Base-by-base conservation (phyloP, 2,888 invertebrate genomes). In the Lacanobia wlatinum region DNA sequence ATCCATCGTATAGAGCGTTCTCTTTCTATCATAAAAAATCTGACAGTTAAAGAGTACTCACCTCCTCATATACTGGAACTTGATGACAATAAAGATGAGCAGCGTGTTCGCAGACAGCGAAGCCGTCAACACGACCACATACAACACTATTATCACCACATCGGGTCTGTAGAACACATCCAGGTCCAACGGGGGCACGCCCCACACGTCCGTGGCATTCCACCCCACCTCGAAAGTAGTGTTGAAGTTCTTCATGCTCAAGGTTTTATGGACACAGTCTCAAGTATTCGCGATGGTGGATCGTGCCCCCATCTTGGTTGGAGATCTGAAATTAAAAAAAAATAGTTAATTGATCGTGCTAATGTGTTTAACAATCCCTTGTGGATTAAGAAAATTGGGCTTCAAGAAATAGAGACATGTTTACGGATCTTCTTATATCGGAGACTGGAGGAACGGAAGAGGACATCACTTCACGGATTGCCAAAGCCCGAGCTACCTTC, bases 51-150 rank as follows among this genome's bases (percentile, higher is more conserved):
- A 50, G 62, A 46, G 34, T 23, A 92, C 97, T 96, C 89, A 98
- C 98, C 97, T 98, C 84, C 97, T 95, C 97, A 97, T 97, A 85
- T 97, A 97, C 91, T 97, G 97, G 90, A 97, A 97, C 90, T 97
- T 97, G 92, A 97, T 96, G 83, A 98, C 97, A 43, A 97, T 97
- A 80, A 97, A 95, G 83, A 98, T 97, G 63, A 98, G 97, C 86
- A 98, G 93, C 8, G 97, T 96, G 84, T 98, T 98, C 8, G 97
- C 97, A 0, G 97, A 94, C 55, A 97, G 94, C 1, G 98, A 97
- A 0, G 97, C 92, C 0, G 97, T 93, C 83, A 97, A 96, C 69
- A 98, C 97, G 1, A 97, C 97, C 68, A 97, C 96, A 84, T 98
- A 98, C 79, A 97, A 91, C 64, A 95, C 95, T 82, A 98, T 97